Evolutionary conservation across 2,888 invertebrate species (phyloP), one percentile per base, ranked within the genome.

Genomic region (Dasysyrphus tricinctus): DNA sequence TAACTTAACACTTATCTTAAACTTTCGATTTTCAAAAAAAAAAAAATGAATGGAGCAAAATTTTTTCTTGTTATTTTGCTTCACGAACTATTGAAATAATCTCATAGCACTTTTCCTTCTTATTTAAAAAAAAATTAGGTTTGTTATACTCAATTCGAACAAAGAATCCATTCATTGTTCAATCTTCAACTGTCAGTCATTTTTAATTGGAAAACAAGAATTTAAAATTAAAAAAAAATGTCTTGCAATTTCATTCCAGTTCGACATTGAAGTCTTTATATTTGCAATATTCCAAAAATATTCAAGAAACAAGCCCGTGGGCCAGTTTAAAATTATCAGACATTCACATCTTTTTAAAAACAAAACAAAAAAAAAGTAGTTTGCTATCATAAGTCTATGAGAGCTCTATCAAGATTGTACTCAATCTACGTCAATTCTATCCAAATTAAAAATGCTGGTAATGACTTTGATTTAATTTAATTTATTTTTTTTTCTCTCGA

Each of bases 391-490:
- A 76, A 70, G 76, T 63, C 76, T 42, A 77, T 69, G 56, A 44
- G 14, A 44, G 14, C 47, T 65, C 63, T 34, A 75, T 79, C 63
- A 72, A 84, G 75, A 76, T 57, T 44, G 59, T 56, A 74, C 24
- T 69, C 76, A 77, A 51, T 63, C 67, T 51, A 49, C 49, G 47
- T 57, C 67, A 75, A 75, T 44, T 61, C 37, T 61, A 74, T 16
- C 37, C 65, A 39, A 73, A 70, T 74, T 39, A 49, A 67, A 67
- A 44, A 70, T 65, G 47, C 59, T 69, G 76, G 73, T 76, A 77
- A 80, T 77, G 73, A 69, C 69, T 80, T 80, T 74, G 74, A 69
- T 80, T 80, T 61, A 80, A 76, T 67, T 24, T 65, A 47, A 3
- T 34, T 76, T 37, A 57, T 32, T 76, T 39, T 39, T 51, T 57